A percentile compares a stretch with the other conserved stretches of the same genome.
Conservation (phyloP, 2,888 invertebrate genomes). For the Dascillus cervinus region DNA sequence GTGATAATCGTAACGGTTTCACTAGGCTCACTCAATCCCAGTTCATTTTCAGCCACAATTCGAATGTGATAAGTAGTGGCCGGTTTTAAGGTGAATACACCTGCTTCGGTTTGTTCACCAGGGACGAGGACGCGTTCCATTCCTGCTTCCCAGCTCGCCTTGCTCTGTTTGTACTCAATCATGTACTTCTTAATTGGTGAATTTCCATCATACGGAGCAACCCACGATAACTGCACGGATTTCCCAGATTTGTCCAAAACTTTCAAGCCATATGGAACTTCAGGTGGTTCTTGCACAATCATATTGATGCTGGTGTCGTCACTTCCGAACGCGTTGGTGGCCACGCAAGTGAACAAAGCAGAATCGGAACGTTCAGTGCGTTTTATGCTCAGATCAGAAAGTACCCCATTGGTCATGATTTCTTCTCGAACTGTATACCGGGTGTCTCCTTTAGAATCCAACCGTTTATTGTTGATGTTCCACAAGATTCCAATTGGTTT, state of each 20-base stretch:
- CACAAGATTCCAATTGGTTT: conserved; percentile 91
- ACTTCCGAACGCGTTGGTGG: conserved; percentile 88
- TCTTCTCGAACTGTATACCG: conserved; percentile 82
- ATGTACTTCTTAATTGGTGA: conserved; percentile 72
- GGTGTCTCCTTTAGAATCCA: conserved; percentile 86
- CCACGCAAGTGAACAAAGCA: conserved; percentile 84
- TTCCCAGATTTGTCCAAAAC: conserved; percentile 86
- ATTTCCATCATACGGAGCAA: conserved; percentile 86
- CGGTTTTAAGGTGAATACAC: conserved; percentile 80
- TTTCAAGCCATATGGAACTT: conserved; percentile 81
- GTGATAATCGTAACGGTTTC: conserved; percentile 92
- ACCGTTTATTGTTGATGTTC: conserved; percentile 90
- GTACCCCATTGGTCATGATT: conserved; percentile 77
- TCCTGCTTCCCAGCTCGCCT: conserved; percentile 74
- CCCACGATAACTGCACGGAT: conserved; percentile 87
- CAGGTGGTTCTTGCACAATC: conserved; percentile 88
- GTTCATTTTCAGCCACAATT: conserved; percentile 88
- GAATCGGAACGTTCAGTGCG: conserved; percentile 83
- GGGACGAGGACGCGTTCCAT: conserved; percentile 83
- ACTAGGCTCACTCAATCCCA: conserved; percentile 87
- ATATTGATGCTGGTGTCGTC: conserved; percentile 94
- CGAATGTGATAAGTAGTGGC: conserved; percentile 90
- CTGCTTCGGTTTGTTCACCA: conserved; percentile 83
- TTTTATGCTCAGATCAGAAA: conserved; percentile 83
- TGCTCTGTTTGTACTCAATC: conserved; percentile 85